Conservation (phyloP, 2,113 vertebrate genomes). For the Leucosticte australis region DNA sequence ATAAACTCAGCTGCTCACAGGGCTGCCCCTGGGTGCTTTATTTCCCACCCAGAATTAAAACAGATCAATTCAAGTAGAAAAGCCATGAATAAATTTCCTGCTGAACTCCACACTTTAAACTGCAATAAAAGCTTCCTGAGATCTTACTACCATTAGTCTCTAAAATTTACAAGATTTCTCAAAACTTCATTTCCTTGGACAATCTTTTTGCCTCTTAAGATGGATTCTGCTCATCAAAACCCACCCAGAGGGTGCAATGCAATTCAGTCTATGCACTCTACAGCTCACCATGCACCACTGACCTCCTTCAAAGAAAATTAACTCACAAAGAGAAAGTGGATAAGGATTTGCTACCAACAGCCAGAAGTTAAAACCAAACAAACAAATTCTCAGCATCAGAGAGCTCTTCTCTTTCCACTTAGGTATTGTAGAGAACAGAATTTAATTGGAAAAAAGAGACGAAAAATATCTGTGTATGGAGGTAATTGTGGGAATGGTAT, state of each 20-base stretch:
- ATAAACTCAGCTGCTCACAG: neutral
- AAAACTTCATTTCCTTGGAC: neutral
- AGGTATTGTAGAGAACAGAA: neutral
- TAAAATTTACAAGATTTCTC: neutral
- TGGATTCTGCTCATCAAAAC: neutral
- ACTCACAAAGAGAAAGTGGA: neutral
- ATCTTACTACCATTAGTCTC: neutral
- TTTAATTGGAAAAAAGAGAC: neutral
- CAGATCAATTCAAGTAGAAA: neutral
- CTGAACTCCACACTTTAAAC: neutral
- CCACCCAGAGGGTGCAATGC: neutral
- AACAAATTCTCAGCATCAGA: neutral
- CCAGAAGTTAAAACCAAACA: neutral
- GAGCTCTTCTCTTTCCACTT: neutral
- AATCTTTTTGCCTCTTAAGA: neutral
- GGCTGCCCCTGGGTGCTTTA: neutral
- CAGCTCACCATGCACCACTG: neutral
- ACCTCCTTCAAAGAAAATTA: neutral
- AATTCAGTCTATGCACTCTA: neutral
- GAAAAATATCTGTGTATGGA: neutral
- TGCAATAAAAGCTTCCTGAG: neutral
- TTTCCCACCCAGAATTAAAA: neutral
- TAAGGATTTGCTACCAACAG: neutral
- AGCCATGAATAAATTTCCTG: constrained; percentile 31
- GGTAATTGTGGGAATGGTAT: neutral